Evolutionary conservation across 2,113 vertebrate species (phyloP).

Genomic region (Rhinolophus ferrumequinum): DNA sequence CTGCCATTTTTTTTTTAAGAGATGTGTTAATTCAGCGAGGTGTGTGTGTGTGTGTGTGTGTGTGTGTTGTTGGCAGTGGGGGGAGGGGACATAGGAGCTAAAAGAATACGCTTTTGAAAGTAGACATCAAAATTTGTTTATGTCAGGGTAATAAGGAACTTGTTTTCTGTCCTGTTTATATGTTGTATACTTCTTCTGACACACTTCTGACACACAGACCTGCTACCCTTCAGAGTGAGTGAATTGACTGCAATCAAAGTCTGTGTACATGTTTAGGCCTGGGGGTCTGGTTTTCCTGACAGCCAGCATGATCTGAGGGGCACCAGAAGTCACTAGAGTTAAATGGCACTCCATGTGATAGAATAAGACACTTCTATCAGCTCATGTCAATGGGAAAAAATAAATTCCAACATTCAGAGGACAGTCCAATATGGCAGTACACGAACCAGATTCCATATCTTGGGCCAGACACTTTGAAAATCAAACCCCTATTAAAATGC

Average conservation of each 20-base stretch:
- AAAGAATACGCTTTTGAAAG: conserved; percentile 46
- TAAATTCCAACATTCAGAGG: conserved; percentile 29
- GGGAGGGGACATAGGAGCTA: background rate
- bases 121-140: conserved; percentile 10
- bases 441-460: conserved; percentile 46
- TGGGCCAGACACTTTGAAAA: conserved; percentile 35
- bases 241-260: conserved; percentile 31
- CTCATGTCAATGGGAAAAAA: conserved; percentile 24
- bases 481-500: conserved; percentile 60
- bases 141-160: conserved; percentile 30
- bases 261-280: background rate
- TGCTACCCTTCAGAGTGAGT: background rate
- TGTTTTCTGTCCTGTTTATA: conserved; percentile 47
- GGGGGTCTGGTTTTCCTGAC: conserved; percentile 31
- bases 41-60: background rate
- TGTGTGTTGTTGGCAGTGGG: background rate
- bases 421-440: conserved; percentile 8
- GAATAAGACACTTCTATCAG: conserved; percentile 48
- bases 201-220: conserved; percentile 25
- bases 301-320: conserved; percentile 17
- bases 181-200: background rate
- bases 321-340: conserved; percentile 51
- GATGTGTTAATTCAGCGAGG: background rate
- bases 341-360: conserved; percentile 29
- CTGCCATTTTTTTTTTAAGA: background rate